Evolutionary conservation across 2,113 vertebrate genomes (phyloP).

Genomic region (Ginglymostoma cirratum): DNA sequence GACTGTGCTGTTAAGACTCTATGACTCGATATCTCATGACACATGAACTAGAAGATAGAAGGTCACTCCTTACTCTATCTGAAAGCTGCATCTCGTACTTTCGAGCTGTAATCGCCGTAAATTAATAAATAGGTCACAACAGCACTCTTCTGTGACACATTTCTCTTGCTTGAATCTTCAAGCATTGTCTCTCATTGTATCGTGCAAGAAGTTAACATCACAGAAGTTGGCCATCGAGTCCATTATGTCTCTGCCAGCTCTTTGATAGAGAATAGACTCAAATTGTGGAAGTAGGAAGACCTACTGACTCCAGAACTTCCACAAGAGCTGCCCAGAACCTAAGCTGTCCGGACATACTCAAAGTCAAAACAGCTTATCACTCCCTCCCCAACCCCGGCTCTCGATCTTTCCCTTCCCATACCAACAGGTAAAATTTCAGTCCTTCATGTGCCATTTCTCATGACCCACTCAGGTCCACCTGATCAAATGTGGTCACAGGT

Average conservation of each 20-base stretch:
- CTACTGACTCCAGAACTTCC: background rate
- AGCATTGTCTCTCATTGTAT: background rate
- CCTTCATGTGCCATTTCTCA: background rate
- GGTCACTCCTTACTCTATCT: background rate
- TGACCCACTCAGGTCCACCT: background rate
- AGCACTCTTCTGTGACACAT: background rate
- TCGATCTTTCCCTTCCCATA: background rate
- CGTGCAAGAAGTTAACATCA: background rate
- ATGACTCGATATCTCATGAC: background rate
- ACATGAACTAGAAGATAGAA: background rate
- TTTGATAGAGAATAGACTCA: background rate
- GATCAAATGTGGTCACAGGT: background rate
- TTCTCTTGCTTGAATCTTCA: background rate
- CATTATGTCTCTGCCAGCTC: background rate
- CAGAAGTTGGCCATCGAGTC: background rate
- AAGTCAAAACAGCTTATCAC: background rate
- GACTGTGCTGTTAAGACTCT: background rate
- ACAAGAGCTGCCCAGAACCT: background rate
- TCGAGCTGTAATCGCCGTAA: background rate
- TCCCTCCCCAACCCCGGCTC: background rate
- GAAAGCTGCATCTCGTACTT: background rate
- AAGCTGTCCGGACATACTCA: background rate
- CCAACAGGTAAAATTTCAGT: background rate
- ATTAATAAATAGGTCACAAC: background rate
- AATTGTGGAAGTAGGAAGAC: background rate